These are phyloP conservation scores for Notamacropus eugenii DNA, from an alignment of 2,797 vertebrate species.

Conservation along the genomic window DNA sequence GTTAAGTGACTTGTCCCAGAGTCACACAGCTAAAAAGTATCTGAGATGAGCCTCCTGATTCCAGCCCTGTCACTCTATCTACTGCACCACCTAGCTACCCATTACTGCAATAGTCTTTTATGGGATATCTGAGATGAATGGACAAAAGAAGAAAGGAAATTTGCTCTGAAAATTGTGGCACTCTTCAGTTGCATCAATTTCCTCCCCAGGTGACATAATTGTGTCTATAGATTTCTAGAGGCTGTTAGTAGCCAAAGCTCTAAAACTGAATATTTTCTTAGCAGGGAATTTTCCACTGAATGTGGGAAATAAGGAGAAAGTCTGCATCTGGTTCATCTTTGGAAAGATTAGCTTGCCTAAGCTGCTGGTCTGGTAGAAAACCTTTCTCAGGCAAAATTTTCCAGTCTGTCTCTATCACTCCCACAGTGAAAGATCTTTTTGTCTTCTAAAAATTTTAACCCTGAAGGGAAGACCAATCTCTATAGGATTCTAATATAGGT, in stretches of 20 bases:
- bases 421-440: constrained; percentile 16
- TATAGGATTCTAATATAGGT: constrained; percentile 20
- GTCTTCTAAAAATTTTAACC: constrained; percentile 4
- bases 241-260: not conserved
- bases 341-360: constrained; percentile 17
- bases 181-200: not conserved
- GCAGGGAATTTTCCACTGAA: not conserved
- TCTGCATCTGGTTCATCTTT: not conserved
- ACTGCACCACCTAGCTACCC: not conserved
- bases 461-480: not conserved
- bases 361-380: constrained; percentile 6
- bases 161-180: not conserved
- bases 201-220: not conserved
- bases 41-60: not conserved
- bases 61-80: not conserved
- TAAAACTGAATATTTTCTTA: constrained; percentile 25
- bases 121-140: not conserved
- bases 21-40: not conserved
- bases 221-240: constrained; percentile 21
- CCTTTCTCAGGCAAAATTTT: not conserved
- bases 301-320: constrained; percentile 35
- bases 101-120: not conserved
- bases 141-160: not conserved
- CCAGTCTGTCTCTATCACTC: constrained; percentile 32
- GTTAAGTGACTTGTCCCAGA: not conserved